phyloP scores from a whole-genome alignment of 2,888 invertebrate species.

The Lepeophtheirus nordmannii region DNA sequence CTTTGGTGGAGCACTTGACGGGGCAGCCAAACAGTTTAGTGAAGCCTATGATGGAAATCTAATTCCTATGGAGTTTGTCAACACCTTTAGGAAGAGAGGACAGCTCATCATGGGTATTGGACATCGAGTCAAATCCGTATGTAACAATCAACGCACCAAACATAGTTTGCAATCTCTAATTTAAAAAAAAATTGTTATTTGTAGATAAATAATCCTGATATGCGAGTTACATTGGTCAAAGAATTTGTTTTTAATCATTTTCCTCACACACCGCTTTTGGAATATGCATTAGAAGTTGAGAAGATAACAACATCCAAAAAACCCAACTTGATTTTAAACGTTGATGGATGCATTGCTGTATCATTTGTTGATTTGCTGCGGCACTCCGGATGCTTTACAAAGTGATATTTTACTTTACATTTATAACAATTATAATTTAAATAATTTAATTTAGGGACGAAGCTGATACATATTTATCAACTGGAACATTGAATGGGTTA shows the following conservation, averaged over 20 bases:
- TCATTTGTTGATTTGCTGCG: constrained; percentile 91
- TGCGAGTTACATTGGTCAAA: constrained; percentile 88
- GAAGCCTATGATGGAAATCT: constrained; percentile 85
- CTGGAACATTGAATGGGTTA: constrained; percentile 92
- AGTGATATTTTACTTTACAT: constrained; percentile 39
- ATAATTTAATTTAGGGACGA: constrained; percentile 54
- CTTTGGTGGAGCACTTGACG: constrained; percentile 94
- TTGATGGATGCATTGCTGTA: constrained; percentile 94
- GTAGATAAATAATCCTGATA: constrained; percentile 94
- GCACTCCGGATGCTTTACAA: constrained; percentile 82
- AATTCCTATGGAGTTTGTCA: constrained; percentile 96
- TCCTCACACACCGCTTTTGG: constrained; percentile 80
- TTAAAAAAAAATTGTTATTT: constrained; percentile 10
- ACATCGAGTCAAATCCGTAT: constrained; percentile 57
- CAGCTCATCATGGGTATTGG: constrained; percentile 99
- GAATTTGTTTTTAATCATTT: constrained; percentile 85
- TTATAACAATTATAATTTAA: background rate
- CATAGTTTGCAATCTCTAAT: background rate
- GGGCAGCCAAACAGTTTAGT: constrained; percentile 92
- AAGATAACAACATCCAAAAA: constrained; percentile 98
- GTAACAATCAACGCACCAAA: constrained; percentile 27
- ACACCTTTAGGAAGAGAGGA: constrained; percentile 88
- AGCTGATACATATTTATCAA: constrained; percentile 89
- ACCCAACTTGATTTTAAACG: constrained; percentile 97
- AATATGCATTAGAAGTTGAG: constrained; percentile 92